A percentile compares a stretch with the other conserved stretches of the same genome.
Evolutionary conservation across 2,113 vertebrate genomes (phyloP).

Genomic region (Ptychochromis oligacanthus): DNA sequence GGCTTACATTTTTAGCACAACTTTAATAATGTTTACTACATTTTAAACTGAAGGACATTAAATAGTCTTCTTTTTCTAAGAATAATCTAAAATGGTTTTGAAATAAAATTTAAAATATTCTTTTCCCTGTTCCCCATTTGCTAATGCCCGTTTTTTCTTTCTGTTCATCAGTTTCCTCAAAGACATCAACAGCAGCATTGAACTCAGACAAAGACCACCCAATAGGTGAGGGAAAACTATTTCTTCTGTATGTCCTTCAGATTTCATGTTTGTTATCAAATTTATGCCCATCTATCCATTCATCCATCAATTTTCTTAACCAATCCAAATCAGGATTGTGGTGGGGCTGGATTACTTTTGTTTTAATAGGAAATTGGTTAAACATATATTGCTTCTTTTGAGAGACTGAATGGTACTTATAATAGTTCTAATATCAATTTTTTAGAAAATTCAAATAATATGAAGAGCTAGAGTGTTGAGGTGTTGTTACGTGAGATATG

Average conservation of each 20-base stretch:
- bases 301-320: not conserved
- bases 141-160: not conserved
- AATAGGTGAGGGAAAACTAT: not conserved
- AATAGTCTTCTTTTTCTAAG: not conserved
- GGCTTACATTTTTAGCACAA: too few relatives aligned
- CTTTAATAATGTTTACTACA: too few relatives aligned
- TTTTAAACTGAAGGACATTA: too few relatives aligned
- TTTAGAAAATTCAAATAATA: rapidly evolving
- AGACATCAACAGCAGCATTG: rapidly evolving
- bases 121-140: rapidly evolving
- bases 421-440: rapidly evolving
- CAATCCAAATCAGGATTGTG: rapidly evolving
- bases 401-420: rapidly evolving
- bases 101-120: not conserved
- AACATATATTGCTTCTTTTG: rapidly evolving
- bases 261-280: rapidly evolving
- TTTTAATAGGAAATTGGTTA: rapidly evolving
- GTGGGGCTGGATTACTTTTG: not conserved
- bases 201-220: not conserved
- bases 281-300: rapidly evolving
- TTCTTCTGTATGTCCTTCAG: rapidly evolving
- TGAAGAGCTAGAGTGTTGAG: not conserved
- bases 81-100: not conserved
- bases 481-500: rapidly evolving
- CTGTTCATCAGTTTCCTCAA: not conserved